Evolutionary conservation across 2,113 vertebrate species (phyloP), one percentile per base, ranked within the genome.

Genomic region (Phaethon lepturus): DNA sequence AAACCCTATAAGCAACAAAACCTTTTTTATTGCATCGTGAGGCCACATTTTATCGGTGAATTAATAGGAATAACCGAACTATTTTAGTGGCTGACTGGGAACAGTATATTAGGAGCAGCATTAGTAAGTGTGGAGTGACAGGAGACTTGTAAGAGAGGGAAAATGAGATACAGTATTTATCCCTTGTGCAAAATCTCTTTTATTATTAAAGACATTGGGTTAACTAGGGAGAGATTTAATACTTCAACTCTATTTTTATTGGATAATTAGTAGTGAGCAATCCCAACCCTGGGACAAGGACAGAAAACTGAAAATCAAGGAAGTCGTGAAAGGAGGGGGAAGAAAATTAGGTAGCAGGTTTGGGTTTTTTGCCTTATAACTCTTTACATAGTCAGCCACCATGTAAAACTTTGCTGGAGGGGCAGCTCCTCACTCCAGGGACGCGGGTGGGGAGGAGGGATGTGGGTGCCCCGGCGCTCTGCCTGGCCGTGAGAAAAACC

Each of bases 171-270:
- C 2, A 19, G 94, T 97, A 98, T 98, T 98, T 97, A 98, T 98
- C 98, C 98, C 98, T 85, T 95, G 98, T 98, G 98, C 95, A 98
- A 98, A 98, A 98, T 98, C 94, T 97, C 88, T 87, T 98, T 96
- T 98, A 97, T 98, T 98, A 98, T 98, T 96, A 96, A 98, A 98
- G 97, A 94, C 78, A 84, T 86, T 67, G 86, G 96, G 96, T 96
- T 98, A 98, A 98, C 97, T 71, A 89, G 98, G 96, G 94, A 96
- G 96, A 95, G 97, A 98, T 98, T 98, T 97, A 98, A 96, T 93
- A 93, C 83, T 96, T 97, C 91, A 94, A 63, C 88, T 97, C 64
- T 95, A 17, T 94, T 98, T 97, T 98, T 98, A 97, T 92, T 97
- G 96, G 91, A 84, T 98, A 95, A 97, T 98, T 97, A 97, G 96